These are phyloP conservation scores for Drosophila tripunctata DNA, from an alignment of 2,888 invertebrate species.

Conservation along the genomic window DNA sequence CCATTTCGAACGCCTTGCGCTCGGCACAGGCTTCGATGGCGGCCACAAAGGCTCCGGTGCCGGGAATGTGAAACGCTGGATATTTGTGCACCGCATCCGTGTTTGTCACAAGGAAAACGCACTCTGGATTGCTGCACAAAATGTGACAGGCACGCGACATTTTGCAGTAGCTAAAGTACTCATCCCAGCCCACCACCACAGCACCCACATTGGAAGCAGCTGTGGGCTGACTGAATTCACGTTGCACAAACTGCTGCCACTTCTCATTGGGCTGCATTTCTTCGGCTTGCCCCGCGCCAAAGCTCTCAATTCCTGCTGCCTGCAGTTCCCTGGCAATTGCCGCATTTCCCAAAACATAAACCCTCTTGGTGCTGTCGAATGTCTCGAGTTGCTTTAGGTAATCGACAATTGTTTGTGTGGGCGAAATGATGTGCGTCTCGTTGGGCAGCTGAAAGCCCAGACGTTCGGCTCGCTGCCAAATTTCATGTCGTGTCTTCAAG, in stretches of 20 bases:
- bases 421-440: constrained; percentile 91
- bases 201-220: constrained; percentile 90
- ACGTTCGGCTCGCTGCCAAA: constrained; percentile 89
- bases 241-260: constrained; percentile 84
- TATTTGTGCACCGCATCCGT: constrained; percentile 93
- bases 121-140: constrained; percentile 88
- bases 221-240: constrained; percentile 86
- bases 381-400: constrained; percentile 88
- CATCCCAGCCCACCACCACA: constrained; percentile 97
- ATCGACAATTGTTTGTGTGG: constrained; percentile 90
- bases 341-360: constrained; percentile 92
- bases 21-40: constrained; percentile 93
- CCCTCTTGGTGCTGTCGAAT: constrained; percentile 87
- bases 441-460: constrained; percentile 89
- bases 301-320: constrained; percentile 89
- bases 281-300: constrained; percentile 84
- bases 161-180: constrained; percentile 95
- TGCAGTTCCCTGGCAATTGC: constrained; percentile 93
- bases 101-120: constrained; percentile 95
- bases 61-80: constrained; percentile 89
- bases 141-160: constrained; percentile 95
- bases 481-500: constrained; percentile 91
- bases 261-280: constrained; percentile 84
- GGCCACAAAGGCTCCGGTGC: constrained; percentile 94
- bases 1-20: constrained; percentile 91